Conservation (phyloP, 2,113 vertebrate species). For the Lamprotornis superbus region DNA sequence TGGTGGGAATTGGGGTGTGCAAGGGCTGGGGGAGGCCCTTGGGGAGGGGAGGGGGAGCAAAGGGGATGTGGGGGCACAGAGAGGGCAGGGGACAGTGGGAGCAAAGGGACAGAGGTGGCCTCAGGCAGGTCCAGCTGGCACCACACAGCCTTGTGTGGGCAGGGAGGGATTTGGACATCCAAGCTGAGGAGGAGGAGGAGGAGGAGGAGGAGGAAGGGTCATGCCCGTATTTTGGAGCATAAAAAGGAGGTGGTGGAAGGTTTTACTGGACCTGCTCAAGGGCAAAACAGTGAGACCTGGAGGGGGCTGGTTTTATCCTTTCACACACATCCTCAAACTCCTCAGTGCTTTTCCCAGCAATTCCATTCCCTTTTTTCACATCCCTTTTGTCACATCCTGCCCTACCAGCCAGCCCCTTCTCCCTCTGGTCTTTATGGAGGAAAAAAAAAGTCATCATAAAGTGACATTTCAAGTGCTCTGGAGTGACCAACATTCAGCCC, state of each 20-base stretch:
- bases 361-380: neutral
- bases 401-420: neutral
- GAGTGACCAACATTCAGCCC: neutral
- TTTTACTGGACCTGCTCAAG: neutral
- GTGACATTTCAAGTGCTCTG: slow-evolving; percentile 4
- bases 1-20: neutral
- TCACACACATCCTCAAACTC: neutral
- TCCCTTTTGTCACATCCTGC: neutral
- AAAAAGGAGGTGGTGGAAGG: neutral
- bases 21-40: neutral
- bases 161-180: neutral
- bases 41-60: neutral
- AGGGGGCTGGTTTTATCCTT: neutral
- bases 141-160: neutral
- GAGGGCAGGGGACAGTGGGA: neutral
- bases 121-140: neutral
- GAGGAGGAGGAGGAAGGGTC: neutral
- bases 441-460: neutral
- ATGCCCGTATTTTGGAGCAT: neutral
- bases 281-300: neutral
- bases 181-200: neutral
- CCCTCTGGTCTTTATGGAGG: neutral
- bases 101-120: neutral
- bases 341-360: neutral
- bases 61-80: neutral